Conservation (phyloP, 2,797 vertebrate species). For the Dicrostonyx torquatus region DNA sequence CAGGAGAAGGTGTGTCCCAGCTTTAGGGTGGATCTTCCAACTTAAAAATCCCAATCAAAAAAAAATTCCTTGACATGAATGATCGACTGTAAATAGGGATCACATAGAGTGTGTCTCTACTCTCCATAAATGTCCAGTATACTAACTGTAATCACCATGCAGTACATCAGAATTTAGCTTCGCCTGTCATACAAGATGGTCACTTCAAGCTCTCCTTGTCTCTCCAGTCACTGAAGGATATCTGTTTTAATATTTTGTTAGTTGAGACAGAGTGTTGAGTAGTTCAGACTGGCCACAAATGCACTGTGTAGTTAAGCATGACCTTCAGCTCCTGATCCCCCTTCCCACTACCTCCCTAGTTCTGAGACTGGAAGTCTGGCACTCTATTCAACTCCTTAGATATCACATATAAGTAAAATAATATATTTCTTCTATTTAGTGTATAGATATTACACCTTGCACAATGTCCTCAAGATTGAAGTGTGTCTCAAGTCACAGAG, state of each 20-base stretch:
- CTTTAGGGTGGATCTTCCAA: neutral
- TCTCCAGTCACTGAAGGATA: neutral
- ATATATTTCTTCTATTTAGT: neutral
- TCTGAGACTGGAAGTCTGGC: neutral
- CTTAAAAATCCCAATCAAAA: neutral
- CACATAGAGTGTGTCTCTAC: neutral
- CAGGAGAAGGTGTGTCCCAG: neutral
- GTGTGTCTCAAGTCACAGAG: neutral
- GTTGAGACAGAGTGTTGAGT: neutral
- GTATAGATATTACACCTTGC: neutral
- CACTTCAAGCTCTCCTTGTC: neutral
- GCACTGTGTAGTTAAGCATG: neutral
- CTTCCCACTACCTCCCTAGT: neutral
- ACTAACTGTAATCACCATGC: neutral
- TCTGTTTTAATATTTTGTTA: neutral
- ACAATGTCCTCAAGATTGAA: neutral
- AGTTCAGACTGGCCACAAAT: neutral
- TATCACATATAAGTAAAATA: neutral
- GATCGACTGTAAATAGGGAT: neutral
- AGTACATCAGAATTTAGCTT: neutral
- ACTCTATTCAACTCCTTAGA: neutral
- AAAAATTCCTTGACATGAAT: too few species aligned
- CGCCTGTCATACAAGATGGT: neutral
- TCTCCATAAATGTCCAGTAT: neutral
- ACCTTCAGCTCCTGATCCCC: neutral